These are phyloP conservation scores for Drosophila micromelanica DNA, from an alignment of 1,140 invertebrate species.

Conservation along the genomic window DNA sequence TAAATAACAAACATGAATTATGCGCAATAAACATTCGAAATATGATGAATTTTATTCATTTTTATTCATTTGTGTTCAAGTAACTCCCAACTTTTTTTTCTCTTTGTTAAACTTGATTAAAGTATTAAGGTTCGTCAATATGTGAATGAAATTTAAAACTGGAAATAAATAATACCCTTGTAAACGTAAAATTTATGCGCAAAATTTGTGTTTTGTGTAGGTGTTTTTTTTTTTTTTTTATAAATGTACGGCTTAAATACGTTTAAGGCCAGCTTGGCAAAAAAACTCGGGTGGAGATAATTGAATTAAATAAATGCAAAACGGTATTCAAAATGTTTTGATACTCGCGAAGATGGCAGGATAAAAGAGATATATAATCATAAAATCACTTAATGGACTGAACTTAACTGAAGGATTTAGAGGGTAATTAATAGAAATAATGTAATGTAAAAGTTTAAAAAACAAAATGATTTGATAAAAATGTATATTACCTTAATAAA, in stretches of 20 bases:
- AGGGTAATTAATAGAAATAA: no score
- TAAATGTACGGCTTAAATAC: no score
- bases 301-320: no score
- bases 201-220: background rate
- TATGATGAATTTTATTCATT: slow-evolving; percentile 21
- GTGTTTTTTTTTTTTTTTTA: no score
- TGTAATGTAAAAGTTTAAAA: no score
- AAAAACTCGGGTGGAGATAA: background rate
- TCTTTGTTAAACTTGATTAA: slow-evolving; percentile 2
- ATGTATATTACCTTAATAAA: no score
- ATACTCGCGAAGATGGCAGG: no score
- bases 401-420: no score
- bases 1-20: slow-evolving; percentile 52
- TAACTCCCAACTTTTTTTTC: slow-evolving; percentile 3
- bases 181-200: background rate
- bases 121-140: background rate
- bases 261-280: background rate
- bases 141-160: background rate
- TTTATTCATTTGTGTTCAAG: background rate
- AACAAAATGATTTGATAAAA: no score
- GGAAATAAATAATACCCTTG: slow-evolving; percentile 4
- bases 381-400: no score
- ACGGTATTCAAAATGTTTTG: no score
- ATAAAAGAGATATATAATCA: no score
- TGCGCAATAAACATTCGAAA: slow-evolving; percentile 32